Percentiles rank a stretch among this genome's conserved stretches.
Conservation (phyloP, 2,797 vertebrate species). For the Tokudaia tokunoshimensis region DNA sequence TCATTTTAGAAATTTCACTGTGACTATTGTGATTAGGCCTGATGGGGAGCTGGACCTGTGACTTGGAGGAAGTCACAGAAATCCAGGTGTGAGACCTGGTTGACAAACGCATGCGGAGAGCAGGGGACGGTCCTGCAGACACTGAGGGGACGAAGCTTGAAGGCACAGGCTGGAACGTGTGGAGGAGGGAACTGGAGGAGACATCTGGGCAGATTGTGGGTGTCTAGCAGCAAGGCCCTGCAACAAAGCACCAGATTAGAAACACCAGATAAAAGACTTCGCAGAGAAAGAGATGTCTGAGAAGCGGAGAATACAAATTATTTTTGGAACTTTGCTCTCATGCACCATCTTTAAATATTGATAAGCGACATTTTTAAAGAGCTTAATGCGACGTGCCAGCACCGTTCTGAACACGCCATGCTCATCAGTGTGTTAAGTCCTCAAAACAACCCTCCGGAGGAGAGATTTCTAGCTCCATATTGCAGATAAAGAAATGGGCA, state of each 20-base stretch:
- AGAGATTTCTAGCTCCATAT: background rate
- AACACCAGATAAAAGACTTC: constrained; percentile 53
- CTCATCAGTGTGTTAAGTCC: background rate
- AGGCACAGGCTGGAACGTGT: background rate
- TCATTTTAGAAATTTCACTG: background rate
- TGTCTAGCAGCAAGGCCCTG: background rate
- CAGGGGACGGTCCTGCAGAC: background rate
- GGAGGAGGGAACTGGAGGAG: background rate
- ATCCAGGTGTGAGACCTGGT: background rate
- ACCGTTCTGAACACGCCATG: background rate
- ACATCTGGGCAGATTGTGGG: background rate
- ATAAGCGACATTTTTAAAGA: constrained; percentile 52
- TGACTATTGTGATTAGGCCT: background rate
- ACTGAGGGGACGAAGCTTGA: background rate
- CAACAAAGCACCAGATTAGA: constrained; percentile 62
- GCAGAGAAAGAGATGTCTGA: background rate
- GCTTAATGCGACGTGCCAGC: background rate
- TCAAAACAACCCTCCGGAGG: background rate
- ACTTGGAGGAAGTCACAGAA: too few relatives aligned
- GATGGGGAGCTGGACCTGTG: background rate
- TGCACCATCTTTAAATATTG: constrained; percentile 80
- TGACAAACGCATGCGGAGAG: background rate
- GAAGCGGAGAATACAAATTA: constrained; percentile 65
- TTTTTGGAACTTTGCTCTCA: constrained; percentile 69
- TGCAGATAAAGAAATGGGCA: constrained; percentile 20